Evolutionary conservation across 2,113 vertebrate genomes (phyloP).

Genomic region (Zosterops hypoxanthus): DNA sequence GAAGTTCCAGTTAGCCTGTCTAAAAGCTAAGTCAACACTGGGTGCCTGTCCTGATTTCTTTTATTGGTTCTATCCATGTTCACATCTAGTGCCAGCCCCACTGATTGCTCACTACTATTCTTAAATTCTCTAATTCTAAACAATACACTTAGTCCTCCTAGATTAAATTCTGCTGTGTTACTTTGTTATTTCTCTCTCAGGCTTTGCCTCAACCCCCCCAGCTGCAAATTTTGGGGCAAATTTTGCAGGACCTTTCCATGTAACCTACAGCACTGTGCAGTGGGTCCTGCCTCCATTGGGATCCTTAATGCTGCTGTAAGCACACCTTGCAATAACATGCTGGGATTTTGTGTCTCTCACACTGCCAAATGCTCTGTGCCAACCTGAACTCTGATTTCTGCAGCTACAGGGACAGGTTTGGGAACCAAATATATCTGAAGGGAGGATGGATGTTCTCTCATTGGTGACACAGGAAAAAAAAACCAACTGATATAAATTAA

Average conservation of each 20-base stretch:
- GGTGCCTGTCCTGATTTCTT: background rate
- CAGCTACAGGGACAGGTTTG: background rate
- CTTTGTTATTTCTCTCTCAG: background rate
- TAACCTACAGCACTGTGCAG: background rate
- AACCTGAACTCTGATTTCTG: background rate
- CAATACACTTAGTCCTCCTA: background rate
- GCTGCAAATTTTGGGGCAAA: background rate
- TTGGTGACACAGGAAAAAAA: background rate
- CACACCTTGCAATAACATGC: background rate
- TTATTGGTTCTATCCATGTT: background rate
- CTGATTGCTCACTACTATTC: background rate
- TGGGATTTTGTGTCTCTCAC: background rate
- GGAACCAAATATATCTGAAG: background rate
- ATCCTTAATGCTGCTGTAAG: background rate
- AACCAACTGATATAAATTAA: background rate
- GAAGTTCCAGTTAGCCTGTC: background rate
- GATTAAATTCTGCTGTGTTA: background rate
- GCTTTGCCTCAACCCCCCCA: background rate
- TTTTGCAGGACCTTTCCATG: background rate
- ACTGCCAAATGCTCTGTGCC: background rate
- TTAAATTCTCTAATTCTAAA: background rate
- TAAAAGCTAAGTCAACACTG: background rate
- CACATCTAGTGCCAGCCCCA: background rate
- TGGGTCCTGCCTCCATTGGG: fast-evolving
- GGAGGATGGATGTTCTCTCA: background rate